phyloP scores from a whole-genome alignment of 2,888 invertebrate species.

The Allygus modestus region DNA sequence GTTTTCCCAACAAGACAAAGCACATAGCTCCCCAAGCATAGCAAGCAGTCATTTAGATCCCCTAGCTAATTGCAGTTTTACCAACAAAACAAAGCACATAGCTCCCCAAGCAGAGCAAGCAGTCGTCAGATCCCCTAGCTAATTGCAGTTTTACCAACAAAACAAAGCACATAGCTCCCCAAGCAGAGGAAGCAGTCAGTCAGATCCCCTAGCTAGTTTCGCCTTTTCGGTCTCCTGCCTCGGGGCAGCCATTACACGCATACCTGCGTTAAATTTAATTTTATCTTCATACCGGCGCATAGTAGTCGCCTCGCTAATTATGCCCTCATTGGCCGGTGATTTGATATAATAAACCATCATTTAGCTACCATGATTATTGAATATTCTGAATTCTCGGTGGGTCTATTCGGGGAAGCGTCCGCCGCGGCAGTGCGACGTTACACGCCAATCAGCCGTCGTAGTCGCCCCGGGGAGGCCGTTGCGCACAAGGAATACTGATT shows the following conservation, averaged over 20 bases:
- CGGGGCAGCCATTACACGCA: slow-evolving; percentile 44
- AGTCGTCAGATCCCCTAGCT: no score
- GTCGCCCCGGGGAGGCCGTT: background rate
- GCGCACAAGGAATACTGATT: background rate
- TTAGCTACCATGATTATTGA: slow-evolving; percentile 52
- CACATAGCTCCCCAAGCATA: no score
- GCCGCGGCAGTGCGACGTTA: background rate
- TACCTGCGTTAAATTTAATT: slow-evolving; percentile 54
- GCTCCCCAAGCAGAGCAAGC: no score
- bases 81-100: no score
- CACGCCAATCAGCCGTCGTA: slow-evolving; percentile 1
- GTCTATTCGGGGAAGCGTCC: background rate
- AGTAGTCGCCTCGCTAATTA: slow-evolving; percentile 41
- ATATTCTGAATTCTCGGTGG: slow-evolving; percentile 41
- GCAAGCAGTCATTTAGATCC: no score
- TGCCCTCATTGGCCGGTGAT: slow-evolving; percentile 29
- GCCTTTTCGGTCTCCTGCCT: background rate
- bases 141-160: no score
- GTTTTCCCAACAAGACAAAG: no score
- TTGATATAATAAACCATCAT: slow-evolving; percentile 53
- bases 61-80: no score
- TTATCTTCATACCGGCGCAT: slow-evolving; percentile 38
- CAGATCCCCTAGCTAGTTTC: no score
- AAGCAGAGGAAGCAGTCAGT: no score
- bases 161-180: no score